phyloP scores from a whole-genome alignment of 2,888 invertebrate genomes.

The Cephalotes varians region DNA sequence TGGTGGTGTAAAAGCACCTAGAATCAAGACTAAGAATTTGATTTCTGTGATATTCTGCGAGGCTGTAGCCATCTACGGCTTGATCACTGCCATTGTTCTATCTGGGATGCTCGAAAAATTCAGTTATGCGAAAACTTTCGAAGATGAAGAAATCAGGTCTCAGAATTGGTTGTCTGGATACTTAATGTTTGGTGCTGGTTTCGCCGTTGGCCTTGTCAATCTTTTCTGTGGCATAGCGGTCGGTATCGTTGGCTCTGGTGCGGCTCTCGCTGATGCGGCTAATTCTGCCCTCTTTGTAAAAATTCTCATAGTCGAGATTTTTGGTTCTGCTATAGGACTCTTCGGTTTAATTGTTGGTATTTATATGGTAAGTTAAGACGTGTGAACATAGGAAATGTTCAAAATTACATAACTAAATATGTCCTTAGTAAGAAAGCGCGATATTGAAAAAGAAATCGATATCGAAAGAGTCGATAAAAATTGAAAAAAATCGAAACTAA shows the following conservation, averaged over 20 bases:
- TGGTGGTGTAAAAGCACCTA: slow-evolving; percentile 98
- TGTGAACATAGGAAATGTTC: neutral
- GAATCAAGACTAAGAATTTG: slow-evolving; percentile 99
- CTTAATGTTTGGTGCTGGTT: slow-evolving; percentile 98
- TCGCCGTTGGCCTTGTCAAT: slow-evolving; percentile 98
- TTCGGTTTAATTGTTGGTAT: slow-evolving; percentile 99
- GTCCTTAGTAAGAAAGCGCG: neutral
- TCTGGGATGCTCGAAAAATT: slow-evolving; percentile 91
- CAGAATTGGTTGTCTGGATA: slow-evolving; percentile 95
- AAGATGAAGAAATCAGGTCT: slow-evolving; percentile 74
- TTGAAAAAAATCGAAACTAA: no score
- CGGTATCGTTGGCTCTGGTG: slow-evolving; percentile 99
- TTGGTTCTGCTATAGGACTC: slow-evolving; percentile 99
- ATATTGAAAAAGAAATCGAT: no score
- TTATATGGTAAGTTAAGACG: slow-evolving; percentile 90
- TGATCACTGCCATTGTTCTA: slow-evolving; percentile 99
- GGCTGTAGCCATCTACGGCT: slow-evolving; percentile 99
- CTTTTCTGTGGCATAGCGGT: slow-evolving; percentile 98
- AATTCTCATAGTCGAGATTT: slow-evolving; percentile 99
- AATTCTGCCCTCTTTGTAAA: slow-evolving; percentile 98
- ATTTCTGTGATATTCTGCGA: slow-evolving; percentile 99
- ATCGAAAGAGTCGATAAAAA: no score
- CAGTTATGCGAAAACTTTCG: slow-evolving; percentile 9
- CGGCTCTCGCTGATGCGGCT: slow-evolving; percentile 99
- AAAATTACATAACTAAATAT: neutral